Evolutionary conservation across 2,113 vertebrate species (phyloP), one percentile per base, ranked within the genome.

Genomic region (Psittacula cyanocephala): DNA sequence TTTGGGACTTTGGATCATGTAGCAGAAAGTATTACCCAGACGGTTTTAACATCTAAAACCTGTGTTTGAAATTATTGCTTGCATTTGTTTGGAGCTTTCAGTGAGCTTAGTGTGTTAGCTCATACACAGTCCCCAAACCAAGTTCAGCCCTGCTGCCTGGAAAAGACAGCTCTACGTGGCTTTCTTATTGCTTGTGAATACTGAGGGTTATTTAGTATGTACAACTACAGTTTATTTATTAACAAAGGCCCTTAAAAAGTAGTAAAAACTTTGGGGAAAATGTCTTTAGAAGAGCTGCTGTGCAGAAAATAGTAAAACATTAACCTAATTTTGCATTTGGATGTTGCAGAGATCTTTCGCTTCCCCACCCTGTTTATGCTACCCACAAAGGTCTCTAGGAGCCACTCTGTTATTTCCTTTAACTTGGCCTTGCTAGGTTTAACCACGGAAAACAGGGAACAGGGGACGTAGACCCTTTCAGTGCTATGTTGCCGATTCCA

Each of bases 121-220:
- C 97, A 93, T 91, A 55, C 44, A 93, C 93, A 97, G 95, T 96
- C 97, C 98, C 96, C 97, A 97, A 88, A 97, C 60, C 50, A 87
- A 97, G 95, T 89, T 96, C 96, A 97, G 97, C 96, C 96, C 57
- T 81, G 94, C 96, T 92, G 69, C 90, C 95, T 65, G 60, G 59
- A 79, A 92, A 89, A 88, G 97, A 93, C 97, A 97, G 95, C 95
- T 90, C 64, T 89, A 96, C 94, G 92, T 94, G 97, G 91, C 93
- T 96, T 97, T 97, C 60, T 98, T 98, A 98, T 98, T 98, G 98
- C 98, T 98, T 97, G 94, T 98, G 98, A 98, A 98, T 98, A 98
- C 97, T 97, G 97, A 98, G 97, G 96, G 96, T 95, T 97, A 94
- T 89, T 94, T 95, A 95, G 60, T 97, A 97, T 95, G 89, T 96